phyloP scores from a whole-genome alignment of 1,140 invertebrate species.

The Rhopalosiphum padi region DNA sequence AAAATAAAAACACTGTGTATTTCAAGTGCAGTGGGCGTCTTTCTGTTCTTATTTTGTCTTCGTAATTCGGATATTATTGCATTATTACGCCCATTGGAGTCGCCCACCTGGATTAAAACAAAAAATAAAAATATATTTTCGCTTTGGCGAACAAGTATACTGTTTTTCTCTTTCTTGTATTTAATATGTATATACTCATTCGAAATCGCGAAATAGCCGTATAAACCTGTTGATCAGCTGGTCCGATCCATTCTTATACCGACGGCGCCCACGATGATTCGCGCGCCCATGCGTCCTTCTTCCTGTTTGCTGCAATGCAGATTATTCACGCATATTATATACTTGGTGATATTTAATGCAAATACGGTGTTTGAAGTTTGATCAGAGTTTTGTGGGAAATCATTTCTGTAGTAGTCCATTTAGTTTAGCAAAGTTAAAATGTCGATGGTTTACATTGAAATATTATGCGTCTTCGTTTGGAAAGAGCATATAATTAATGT shows the following conservation, averaged over 20 bases:
- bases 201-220: conserved; percentile 20
- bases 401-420: background rate
- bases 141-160: conserved; percentile 46
- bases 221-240: conserved; percentile 48
- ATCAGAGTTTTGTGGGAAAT: background rate
- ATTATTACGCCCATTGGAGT: conserved; percentile 51
- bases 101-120: conserved; percentile 52
- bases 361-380: background rate
- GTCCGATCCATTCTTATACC: conserved; percentile 5
- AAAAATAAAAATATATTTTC: conserved; percentile 9
- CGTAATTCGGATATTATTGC: conserved; percentile 57
- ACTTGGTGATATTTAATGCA: background rate
- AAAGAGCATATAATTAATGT: background rate
- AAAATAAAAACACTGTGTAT: conserved; percentile 40
- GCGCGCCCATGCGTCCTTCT: conserved; percentile 5
- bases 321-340: background rate
- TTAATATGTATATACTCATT: background rate
- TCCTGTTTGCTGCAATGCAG: conserved; percentile 16
- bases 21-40: conserved; percentile 45
- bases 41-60: conserved; percentile 55
- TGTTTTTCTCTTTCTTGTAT: background rate
- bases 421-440: background rate
- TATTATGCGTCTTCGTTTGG: background rate
- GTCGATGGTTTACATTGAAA: background rate
- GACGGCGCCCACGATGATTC: background rate